Evolutionary conservation across 2,888 invertebrate genomes (phyloP).

Genomic region (Elgonia sp.): DNA sequence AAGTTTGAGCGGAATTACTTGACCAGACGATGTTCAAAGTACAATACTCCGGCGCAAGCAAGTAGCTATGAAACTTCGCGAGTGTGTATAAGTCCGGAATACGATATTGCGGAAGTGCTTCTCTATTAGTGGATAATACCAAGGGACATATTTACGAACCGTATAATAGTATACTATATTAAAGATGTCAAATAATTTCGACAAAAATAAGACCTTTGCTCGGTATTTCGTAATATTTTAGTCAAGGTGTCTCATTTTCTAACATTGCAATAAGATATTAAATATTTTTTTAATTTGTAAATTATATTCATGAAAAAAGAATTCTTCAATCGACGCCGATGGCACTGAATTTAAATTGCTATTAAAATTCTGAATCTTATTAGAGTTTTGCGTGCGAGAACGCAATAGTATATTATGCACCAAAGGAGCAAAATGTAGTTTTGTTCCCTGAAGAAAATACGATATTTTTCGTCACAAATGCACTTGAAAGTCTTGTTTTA

Average conservation of each 20-base stretch:
- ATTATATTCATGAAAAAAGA: no score
- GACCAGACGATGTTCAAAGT: constrained; percentile 27
- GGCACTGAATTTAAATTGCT: no score
- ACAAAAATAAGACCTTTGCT: constrained; percentile 28
- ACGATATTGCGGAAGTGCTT: constrained; percentile 51
- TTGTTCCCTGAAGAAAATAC: no score
- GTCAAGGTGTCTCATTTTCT: background rate
- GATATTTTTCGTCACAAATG: no score
- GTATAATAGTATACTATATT: constrained; percentile 55
- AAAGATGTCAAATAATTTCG: constrained; percentile 56
- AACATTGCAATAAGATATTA: no score
- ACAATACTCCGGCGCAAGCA: constrained; percentile 15
- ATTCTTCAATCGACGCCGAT: no score
- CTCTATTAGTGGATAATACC: constrained; percentile 63
- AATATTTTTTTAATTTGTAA: no score
- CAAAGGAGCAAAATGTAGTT: no score
- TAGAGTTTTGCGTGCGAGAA: no score
- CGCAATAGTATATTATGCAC: no score
- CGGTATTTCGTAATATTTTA: constrained; percentile 5
- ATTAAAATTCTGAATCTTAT: no score
- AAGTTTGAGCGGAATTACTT: constrained; percentile 43
- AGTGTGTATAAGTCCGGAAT: constrained; percentile 43
- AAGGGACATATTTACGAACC: constrained; percentile 66
- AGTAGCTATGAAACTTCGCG: constrained; percentile 17
- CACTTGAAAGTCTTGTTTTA: no score